These are phyloP conservation scores for Tetranychus truncatus DNA, from an alignment of 2,888 invertebrate genomes.

Conservation along the genomic window DNA sequence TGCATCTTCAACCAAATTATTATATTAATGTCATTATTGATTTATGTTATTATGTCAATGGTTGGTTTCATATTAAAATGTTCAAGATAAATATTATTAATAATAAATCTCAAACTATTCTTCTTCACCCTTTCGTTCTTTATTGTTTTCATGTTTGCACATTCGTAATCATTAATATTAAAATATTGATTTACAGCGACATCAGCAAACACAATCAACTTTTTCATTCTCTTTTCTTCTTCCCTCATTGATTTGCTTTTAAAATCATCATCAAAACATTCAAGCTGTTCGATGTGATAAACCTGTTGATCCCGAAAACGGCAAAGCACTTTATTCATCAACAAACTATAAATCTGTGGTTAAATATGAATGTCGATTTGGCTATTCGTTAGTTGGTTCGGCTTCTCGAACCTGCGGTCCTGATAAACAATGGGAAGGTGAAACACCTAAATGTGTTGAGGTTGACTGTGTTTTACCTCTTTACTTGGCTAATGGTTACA, in stretches of 20 bases:
- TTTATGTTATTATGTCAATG: no score
- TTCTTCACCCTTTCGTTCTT: no score
- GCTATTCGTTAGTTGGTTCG: slow-evolving; percentile 74
- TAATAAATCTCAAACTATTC: no score
- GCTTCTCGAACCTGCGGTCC: slow-evolving; percentile 77
- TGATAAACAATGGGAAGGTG: slow-evolving; percentile 83
- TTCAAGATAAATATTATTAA: no score
- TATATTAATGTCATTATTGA: no score
- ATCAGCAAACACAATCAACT: background rate
- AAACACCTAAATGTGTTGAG: slow-evolving; percentile 74
- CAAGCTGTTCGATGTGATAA: slow-evolving; percentile 82
- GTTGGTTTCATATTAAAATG: no score
- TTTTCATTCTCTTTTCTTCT: background rate
- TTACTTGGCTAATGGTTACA: slow-evolving; percentile 83
- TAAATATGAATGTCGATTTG: slow-evolving; percentile 85
- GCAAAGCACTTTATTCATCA: slow-evolving; percentile 66
- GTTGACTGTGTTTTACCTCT: slow-evolving; percentile 92
- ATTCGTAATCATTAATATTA: background rate
- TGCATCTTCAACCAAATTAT: no score
- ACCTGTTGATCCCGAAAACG: slow-evolving; percentile 76
- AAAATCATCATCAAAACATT: slow-evolving; percentile 19
- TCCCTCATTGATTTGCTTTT: background rate
- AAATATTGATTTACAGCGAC: background rate
- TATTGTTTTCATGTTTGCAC: no score
- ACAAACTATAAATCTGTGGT: slow-evolving; percentile 87